A percentile compares a stretch with the other conserved stretches of the same genome.
Conservation (phyloP, 2,113 vertebrate species). For the Scomber scombrus region DNA sequence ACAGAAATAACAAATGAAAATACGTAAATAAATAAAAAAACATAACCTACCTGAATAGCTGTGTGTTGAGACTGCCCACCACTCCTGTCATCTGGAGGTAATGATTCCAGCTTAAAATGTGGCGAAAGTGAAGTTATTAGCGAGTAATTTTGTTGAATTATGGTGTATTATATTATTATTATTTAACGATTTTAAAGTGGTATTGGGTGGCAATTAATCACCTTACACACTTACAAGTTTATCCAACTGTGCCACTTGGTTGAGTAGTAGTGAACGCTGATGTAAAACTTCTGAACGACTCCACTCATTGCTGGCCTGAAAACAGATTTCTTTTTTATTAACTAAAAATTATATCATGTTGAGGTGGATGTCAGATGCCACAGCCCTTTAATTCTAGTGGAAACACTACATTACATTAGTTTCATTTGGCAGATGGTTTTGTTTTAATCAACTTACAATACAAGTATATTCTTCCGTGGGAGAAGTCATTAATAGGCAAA, state of each 20-base stretch:
- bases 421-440: neutral
- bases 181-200: neutral
- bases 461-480: neutral
- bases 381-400: neutral
- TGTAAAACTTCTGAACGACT: conserved; percentile 40
- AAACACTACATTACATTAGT: neutral
- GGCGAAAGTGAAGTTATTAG: neutral
- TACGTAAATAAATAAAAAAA: neutral
- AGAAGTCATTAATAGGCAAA: neutral
- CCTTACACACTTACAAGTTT: conserved; percentile 54
- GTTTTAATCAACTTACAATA: neutral
- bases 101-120: conserved; percentile 39
- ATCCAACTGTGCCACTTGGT: conserved; percentile 68
- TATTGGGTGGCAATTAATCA: neutral
- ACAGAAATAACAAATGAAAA: neutral
- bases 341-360: neutral
- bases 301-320: conserved; percentile 34
- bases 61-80: neutral
- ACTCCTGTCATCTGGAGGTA: conserved; percentile 42
- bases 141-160: neutral
- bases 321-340: neutral
- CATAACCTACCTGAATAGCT: conserved; percentile 14
- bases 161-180: too few species aligned
- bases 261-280: conserved; percentile 50
- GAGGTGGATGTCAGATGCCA: neutral